Conservation (phyloP, 2,888 invertebrate genomes). For the Blomia tropicalis region DNA sequence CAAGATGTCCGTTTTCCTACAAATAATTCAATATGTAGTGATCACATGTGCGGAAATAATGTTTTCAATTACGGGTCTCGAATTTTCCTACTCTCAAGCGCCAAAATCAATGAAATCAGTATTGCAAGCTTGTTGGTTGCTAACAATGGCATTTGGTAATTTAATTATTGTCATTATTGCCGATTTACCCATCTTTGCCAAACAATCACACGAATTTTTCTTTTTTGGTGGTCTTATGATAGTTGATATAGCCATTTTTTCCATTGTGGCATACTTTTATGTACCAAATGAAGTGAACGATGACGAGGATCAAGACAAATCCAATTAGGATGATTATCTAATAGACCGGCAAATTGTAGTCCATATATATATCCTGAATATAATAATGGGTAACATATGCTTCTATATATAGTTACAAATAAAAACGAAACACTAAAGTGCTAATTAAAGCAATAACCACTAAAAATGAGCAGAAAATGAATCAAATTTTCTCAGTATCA, state of each 20-base stretch:
- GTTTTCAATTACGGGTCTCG: slow-evolving; percentile 85
- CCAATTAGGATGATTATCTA: too few relatives aligned
- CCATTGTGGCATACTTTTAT: slow-evolving; percentile 60
- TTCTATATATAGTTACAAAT: too few relatives aligned
- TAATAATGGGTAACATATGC: too few relatives aligned
- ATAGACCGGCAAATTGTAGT: too few relatives aligned
- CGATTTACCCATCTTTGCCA: slow-evolving; percentile 34
- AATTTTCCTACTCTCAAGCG: slow-evolving; percentile 77
- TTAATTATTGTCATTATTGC: slow-evolving; percentile 71
- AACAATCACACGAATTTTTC: slow-evolving; percentile 60
- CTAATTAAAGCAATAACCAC: too few relatives aligned
- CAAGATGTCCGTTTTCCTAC: slow-evolving; percentile 53
- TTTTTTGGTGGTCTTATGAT: slow-evolving; percentile 72
- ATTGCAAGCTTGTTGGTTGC: slow-evolving; percentile 72
- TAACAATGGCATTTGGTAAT: slow-evolving; percentile 85
- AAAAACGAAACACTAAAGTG: too few relatives aligned
- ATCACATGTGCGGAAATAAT: slow-evolving; percentile 86
- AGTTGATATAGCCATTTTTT: slow-evolving; percentile 62
- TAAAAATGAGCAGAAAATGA: too few relatives aligned
- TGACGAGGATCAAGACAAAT: neutral
- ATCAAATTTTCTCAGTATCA: too few relatives aligned
- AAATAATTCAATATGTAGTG: slow-evolving; percentile 77
- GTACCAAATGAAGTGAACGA: slow-evolving; percentile 32
- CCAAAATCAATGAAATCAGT: slow-evolving; percentile 66
- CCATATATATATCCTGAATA: too few relatives aligned